Conservation (phyloP, 2,113 vertebrate species). For the Clarias macrocephalus region DNA sequence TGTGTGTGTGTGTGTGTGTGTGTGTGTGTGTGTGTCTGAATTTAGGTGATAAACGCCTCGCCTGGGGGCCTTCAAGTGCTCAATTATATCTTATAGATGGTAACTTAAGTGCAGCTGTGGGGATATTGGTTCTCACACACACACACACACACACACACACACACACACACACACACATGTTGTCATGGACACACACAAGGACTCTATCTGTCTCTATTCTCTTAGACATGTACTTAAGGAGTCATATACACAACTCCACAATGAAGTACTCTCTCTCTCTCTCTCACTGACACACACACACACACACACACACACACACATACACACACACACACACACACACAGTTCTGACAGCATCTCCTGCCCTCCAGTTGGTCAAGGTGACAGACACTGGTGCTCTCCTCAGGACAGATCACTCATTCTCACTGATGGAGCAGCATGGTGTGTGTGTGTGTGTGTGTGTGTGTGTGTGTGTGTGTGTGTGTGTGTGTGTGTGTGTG, state of each 20-base stretch:
- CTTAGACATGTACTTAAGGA: not conserved
- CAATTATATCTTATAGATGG: slow-evolving; percentile 35
- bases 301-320: not conserved
- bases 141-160: slow-evolving; percentile 9
- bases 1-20: slow-evolving; percentile 1
- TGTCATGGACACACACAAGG: slow-evolving; percentile 12
- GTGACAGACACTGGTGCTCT: slow-evolving; percentile 38
- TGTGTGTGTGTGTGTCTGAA: slow-evolving; percentile 2
- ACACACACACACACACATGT: slow-evolving; percentile 13
- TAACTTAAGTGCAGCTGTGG: slow-evolving; percentile 33
- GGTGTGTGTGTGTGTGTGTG: slow-evolving; percentile 31
- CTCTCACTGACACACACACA: not conserved
- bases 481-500: slow-evolving; percentile 39
- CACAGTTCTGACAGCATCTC: slow-evolving; percentile 34
- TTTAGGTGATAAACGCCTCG: slow-evolving; percentile 22
- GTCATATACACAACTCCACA: not conserved
- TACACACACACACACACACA: not conserved
- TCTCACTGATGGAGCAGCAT: slow-evolving; percentile 19
- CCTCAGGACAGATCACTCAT: slow-evolving; percentile 44
- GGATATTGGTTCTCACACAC: slow-evolving; percentile 7
- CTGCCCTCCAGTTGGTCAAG: slow-evolving; percentile 40
- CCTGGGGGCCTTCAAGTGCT: slow-evolving; percentile 29
- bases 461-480: slow-evolving; percentile 33
- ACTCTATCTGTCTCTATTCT: slow-evolving; percentile 30
- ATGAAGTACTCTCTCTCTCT: not conserved